Base-by-base conservation (phyloP, 2,113 vertebrate species). In the Pangasianodon hypophthalmus region DNA sequence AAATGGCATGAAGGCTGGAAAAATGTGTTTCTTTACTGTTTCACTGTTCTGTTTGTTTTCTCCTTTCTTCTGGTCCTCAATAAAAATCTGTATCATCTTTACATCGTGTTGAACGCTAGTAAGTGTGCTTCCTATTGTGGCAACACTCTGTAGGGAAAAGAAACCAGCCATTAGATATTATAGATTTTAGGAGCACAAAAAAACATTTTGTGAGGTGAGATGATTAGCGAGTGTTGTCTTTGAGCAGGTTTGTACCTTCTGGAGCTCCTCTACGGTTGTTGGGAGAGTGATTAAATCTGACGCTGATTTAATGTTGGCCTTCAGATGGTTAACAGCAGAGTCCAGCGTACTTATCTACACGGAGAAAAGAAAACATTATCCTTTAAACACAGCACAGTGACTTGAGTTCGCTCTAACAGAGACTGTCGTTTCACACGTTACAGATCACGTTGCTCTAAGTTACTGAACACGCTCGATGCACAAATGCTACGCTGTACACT, bases 101-200 rank as follows among this genome's bases (percentile, higher is more conserved):
- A 99, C 97, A 90, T 98, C 98, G 62, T 99, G 97, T 89, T 97
- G 97, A 84, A 99, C 97, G 24, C 97, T 99, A 77, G 97, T 99
- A 89, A 99, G 95, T 0, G 97, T 98, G 95, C 97, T 99, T 32
- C 98, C 98, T 90, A 99, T 98, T 32, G 97, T 98, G 4, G 98
- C 98, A 19, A 99, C 98, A 71, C 97, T 99, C 98, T 99, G 93
- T 58, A 96, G 90, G 75, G 85, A 1, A 88, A 64, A 79, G 83
- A 19, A 85, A 29, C 29, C 10, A 60, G 0, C 52, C 2, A 13
- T 37, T 11, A 84, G 19, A 21, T 19, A 2, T 8, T n/a, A 41
- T 2, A 11, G 13, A 9, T 62, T 64, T 29, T 54, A 69, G 16
- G 6, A 56, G 79, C 46, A 13, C 29, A 13, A 67, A 52, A 88